These are phyloP conservation scores for Pogonognathellus flavescens DNA, from an alignment of 1,140 invertebrate genomes.

Conservation along the genomic window DNA sequence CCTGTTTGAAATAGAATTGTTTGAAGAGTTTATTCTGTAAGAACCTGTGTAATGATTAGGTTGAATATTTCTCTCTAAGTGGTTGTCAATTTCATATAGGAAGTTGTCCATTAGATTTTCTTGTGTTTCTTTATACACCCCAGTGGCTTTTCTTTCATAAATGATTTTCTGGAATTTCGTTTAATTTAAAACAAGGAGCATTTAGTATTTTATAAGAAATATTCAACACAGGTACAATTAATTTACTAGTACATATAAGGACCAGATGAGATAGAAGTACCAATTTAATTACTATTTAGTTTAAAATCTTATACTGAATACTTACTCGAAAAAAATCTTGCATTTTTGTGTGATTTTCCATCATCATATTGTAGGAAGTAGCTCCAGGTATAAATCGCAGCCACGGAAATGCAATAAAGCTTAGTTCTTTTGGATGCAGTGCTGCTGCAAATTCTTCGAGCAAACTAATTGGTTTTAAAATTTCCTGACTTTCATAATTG, in stretches of 20 bases:
- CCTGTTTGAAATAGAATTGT: too few species aligned
- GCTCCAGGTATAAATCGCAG: constrained; percentile 49
- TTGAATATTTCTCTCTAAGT: neutral
- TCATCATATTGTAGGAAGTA: constrained; percentile 27
- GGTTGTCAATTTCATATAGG: constrained; percentile 54
- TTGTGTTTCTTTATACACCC: constrained; percentile 53
- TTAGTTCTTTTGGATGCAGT: constrained; percentile 54
- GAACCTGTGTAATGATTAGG: constrained; percentile 57
- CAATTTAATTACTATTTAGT: too few species aligned
- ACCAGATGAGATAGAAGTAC: too few species aligned
- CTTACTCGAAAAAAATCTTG: constrained; percentile 53
- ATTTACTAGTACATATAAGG: too few species aligned
- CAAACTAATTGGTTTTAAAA: constrained; percentile 30
- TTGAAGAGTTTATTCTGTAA: too few species aligned
- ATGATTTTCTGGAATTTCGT: constrained; percentile 51
- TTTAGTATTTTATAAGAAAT: too few species aligned
- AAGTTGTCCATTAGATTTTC: constrained; percentile 59
- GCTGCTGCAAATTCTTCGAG: constrained; percentile 52
- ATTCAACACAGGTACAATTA: too few species aligned
- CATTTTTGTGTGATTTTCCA: constrained; percentile 43
- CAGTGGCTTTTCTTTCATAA: constrained; percentile 22
- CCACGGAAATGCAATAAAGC: constrained; percentile 58
- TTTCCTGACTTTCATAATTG: constrained; percentile 66
- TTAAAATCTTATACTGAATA: too few species aligned
- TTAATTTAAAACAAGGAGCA: too few species aligned